Conservation (phyloP, 1,140 invertebrate species). For the Drosophila elegans region DNA sequence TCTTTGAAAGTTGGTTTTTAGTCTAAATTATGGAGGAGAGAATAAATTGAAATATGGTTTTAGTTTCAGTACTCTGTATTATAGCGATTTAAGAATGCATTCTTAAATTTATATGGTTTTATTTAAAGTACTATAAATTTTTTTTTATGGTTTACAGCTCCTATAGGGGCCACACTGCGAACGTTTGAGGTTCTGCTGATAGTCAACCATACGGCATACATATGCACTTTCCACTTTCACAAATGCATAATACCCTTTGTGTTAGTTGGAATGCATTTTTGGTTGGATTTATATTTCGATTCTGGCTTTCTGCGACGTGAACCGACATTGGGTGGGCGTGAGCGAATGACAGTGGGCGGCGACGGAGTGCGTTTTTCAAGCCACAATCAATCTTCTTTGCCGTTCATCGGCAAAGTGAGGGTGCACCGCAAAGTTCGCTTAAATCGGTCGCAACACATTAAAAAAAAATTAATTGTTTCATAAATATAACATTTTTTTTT, state of each 20-base stretch:
- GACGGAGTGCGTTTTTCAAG: not conserved
- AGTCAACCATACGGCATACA: too few species aligned
- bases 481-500: too few species aligned
- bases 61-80: too few species aligned
- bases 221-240: not conserved
- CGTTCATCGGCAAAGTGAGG: not conserved
- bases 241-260: not conserved
- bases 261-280: not conserved
- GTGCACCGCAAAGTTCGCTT: not conserved
- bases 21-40: too few species aligned
- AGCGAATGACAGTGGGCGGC: not conserved
- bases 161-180: too few species aligned
- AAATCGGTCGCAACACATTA: not conserved
- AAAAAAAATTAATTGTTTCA: too few species aligned
- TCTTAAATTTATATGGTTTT: too few species aligned
- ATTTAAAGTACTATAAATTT: too few species aligned
- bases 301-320: not conserved
- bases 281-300: not conserved
- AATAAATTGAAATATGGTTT: too few species aligned
- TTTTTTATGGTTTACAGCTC: too few species aligned
- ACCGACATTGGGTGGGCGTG: constrained; percentile 3
- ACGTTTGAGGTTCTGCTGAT: too few species aligned
- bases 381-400: not conserved
- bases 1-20: not conserved
- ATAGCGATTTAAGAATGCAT: too few species aligned